Base-by-base conservation (phyloP, 2,888 invertebrate species). In the Diaprepes abbreviatus region DNA sequence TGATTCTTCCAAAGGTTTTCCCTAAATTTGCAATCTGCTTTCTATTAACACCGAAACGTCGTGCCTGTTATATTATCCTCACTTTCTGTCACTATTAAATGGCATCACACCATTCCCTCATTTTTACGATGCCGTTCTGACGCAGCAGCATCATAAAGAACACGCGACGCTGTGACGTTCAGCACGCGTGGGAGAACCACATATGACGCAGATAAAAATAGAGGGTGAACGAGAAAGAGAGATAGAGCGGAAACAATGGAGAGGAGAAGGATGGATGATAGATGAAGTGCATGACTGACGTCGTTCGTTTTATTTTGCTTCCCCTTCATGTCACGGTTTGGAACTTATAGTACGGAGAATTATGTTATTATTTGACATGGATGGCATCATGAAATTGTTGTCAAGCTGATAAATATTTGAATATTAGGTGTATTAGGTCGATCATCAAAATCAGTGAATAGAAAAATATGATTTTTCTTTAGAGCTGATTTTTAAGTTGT, bases 141-240 rank as follows among this genome's bases (percentile, higher is more conserved):
- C 54, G 65, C 65, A 58, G 66, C 76, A 70, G 67, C 76, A 70
- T 72, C 75, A 73, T 72, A 74, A 75, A 75, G 60, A 62, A 62
- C 76, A 74, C 73, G 73, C 75, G 75, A 74, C 75, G 74, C 68
- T 70, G 50, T 70, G 76, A 76, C 76, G 75, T 75, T 70, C 73
- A 69, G 75, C 75, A 74, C 77, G 77, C 77, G 77, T 75, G 75
- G 77, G 75, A 77, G 75, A 75, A 69, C 70, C 70, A 54, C 70
- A 65, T 68, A 72, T 70, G 70, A 65, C 70, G 70, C 65, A 35
- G 69, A 65, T 70, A 65, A 70, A 70, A 70, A 70, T 59, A 65
- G 70, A 70, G 70, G 70, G 70, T 70, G 70, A 60, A 10, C 31
- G 50, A 60, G 35, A 24, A 45, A 19, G 60, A 59, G 5, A 36